Percentiles rank a stretch among this genome's conserved stretches.
These are phyloP conservation scores for Sclerodermus sp. DNA, from an alignment of 2,888 invertebrate species.

Conservation along the genomic window DNA sequence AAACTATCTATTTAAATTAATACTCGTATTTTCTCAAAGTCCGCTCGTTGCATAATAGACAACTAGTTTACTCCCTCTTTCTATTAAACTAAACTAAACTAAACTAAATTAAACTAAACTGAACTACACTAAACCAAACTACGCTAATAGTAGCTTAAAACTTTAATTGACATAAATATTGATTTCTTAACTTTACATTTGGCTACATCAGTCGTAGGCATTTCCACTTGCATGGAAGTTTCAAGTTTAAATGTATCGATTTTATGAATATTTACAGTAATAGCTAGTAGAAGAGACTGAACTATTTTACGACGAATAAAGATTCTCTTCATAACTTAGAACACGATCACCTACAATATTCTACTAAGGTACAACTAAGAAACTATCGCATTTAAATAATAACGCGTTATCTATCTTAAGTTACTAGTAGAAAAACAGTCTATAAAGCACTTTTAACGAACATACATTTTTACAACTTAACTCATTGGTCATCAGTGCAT, in stretches of 20 bases:
- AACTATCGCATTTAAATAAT: conserved; percentile 25
- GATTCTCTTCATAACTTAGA: not conserved
- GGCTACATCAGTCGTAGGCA: conserved; percentile 48
- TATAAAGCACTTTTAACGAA: conserved; percentile 15
- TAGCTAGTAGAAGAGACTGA: conserved; percentile 9
- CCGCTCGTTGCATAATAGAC: too few species aligned
- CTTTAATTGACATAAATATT: conserved; percentile 20
- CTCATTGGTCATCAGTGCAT: not conserved
- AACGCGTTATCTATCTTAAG: conserved; percentile 14
- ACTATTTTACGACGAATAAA: not conserved
- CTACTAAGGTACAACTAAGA: conserved; percentile 14
- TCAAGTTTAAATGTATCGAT: not conserved
- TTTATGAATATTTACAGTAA: conserved; percentile 23
- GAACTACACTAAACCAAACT: not conserved
- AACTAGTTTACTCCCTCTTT: too few species aligned
- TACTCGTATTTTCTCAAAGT: too few species aligned
- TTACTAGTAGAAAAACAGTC: conserved; percentile 26
- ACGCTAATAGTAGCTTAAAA: not conserved
- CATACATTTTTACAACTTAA: conserved; percentile 15
- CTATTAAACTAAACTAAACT: too few species aligned
- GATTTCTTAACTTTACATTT: conserved; percentile 39
- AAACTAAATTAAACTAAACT: too few species aligned
- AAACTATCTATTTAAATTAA: too few species aligned
- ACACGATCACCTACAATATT: conserved; percentile 2
- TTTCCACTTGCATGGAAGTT: conserved; percentile 1